Base-by-base conservation (phyloP, 1,140 invertebrate species). In the Lasaia peninsularis region DNA sequence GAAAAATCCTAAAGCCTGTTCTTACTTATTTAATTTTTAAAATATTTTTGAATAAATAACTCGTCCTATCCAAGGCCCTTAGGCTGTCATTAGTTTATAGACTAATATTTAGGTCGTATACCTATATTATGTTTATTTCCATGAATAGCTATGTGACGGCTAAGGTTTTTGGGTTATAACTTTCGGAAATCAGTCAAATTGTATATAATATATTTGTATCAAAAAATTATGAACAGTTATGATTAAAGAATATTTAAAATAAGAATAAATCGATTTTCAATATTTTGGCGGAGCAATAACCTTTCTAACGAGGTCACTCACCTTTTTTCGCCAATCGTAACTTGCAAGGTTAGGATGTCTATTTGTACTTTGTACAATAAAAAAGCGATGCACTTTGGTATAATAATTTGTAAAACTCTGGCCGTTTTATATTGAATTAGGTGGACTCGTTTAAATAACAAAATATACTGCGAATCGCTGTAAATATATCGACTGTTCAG, bases 281-380 rank as follows among this genome's bases (percentile, higher is more conserved):
- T 33, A 58, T 62, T 64, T 64, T 61, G 8, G 52, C 55, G 62
- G 58, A 63, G 63, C 61, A 68, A 55, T 69, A 67, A 71, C 55
- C 70, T 58, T 68, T 56, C 9, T 54, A 54, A 32, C 21, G 52
- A 65, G 73, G 71, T 76, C 71, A 76, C 76, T 78, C 66, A 78
- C 73, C 75, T 71, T 61, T 63, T 61, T 35, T 33, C n/a, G 52
- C 58, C 20, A 14, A 21, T 31, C 10, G 49, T n/a, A 51, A 14
- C 21, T 31, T 11, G 49, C 24, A 51, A 51, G 49, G 49, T 51
- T 51, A 51, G 18, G 4, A 6, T 18, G 21, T 21, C 6, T 24
- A 4, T 14, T 21, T 50, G n/a, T 50, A 28, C 8, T 24, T 2
- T 6, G 10, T 32, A 51, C n/a, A 11, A 40, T 2, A 2, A 8